Evolutionary conservation across 1,140 invertebrate species (phyloP), one percentile per base, ranked within the genome.

Genomic region (Mycetomoellerius zeteki): DNA sequence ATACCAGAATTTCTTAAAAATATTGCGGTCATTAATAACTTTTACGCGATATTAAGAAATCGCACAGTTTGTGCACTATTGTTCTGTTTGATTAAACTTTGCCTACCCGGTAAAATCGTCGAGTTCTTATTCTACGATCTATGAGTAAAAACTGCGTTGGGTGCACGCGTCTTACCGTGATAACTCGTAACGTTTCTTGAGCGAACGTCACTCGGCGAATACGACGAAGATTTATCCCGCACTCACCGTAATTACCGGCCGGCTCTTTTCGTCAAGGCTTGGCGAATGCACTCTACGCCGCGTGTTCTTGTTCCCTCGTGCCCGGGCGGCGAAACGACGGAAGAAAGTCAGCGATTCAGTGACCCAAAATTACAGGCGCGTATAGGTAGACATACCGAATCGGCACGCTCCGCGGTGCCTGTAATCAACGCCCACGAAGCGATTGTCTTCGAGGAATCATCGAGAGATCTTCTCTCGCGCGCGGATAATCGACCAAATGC

Each of bases 321-420:
- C 16, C 58, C 76, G 76, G 47, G n/a, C 50, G 47, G 16, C 27
- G 76, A 82, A 78, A 62, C 50, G 78, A 75, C 19, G 54, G 56
- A 86, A 78, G 89, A 86, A 86, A 86, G 82, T 10, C 52, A 58
- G 80, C 88, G 89, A 93, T 93, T 93, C 92, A 92, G 87, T 93
- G 94, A 94, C 93, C 93, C 92, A 92, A 94, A 93, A 94, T 92
- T 91, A 92, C 82, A 62, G 82, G n/a, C 58, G 24, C 71, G 43
- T 82, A 73, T 47, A 84, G 80, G 67, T 60, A 24, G 65, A 67
- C 33, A 67, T n/a, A 47, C 24, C 43, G 21, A 43, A 60, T 69
- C 85, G 78, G 56, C 24, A 58, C 77, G 77, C 27, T 43, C 47
- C n/a, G 65, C 37, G 62, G 0, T 60, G 58, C 69, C 33, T 58